A percentile compares a stretch with the other conserved stretches of the same genome.
Conservation (phyloP, 2,113 vertebrate genomes). For the Gadus chalcogrammus region DNA sequence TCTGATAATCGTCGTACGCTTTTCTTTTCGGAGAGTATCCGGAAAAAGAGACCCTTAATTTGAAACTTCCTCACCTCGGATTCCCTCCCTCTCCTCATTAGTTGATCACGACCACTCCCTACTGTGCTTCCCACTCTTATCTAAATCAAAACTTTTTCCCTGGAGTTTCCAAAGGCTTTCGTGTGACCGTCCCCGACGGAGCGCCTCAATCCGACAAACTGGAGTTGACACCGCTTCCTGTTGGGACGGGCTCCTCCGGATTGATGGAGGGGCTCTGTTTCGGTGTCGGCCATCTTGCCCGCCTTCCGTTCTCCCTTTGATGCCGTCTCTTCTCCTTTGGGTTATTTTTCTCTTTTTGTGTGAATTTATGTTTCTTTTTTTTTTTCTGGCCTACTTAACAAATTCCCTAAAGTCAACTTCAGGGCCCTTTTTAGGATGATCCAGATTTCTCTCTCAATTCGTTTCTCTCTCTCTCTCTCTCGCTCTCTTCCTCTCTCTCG, state of each 20-base stretch:
- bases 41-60: too few species aligned
- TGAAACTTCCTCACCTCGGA: too few species aligned
- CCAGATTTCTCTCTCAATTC: slow-evolving; percentile 46
- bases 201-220: too few species aligned
- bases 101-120: too few species aligned
- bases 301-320: slow-evolving; percentile 29
- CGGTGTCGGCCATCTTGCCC: slow-evolving; percentile 37
- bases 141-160: too few species aligned
- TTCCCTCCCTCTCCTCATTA: too few species aligned
- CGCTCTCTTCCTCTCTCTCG: slow-evolving; percentile 12
- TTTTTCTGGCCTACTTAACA: slow-evolving; percentile 62
- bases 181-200: too few species aligned
- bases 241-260: neutral
- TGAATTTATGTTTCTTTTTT: slow-evolving; percentile 45
- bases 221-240: too few species aligned
- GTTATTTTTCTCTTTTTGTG: slow-evolving; percentile 38
- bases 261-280: slow-evolving; percentile 22
- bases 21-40: too few species aligned
- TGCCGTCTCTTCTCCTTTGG: slow-evolving; percentile 36
- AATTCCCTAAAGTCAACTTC: slow-evolving; percentile 63
- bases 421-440: slow-evolving; percentile 65
- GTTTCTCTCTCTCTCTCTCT: slow-evolving; percentile 1
- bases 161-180: too few species aligned
- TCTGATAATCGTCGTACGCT: too few species aligned
- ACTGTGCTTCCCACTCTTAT: too few species aligned